These are phyloP conservation scores for Chiroxiphia lanceolata DNA, from an alignment of 2,797 vertebrate species.

Conservation along the genomic window DNA sequence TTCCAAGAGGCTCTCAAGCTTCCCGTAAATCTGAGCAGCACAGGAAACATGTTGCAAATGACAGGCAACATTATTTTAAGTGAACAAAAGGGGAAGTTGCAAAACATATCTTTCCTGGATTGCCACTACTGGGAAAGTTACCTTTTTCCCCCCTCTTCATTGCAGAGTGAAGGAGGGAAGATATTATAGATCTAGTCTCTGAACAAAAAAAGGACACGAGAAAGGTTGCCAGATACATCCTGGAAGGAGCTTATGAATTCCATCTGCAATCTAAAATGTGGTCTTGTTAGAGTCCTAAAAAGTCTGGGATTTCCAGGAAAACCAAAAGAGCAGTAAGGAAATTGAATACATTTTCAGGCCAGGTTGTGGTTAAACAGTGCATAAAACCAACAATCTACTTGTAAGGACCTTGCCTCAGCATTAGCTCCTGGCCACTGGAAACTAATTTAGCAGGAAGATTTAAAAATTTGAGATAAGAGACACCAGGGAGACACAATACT, in stretches of 20 bases:
- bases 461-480: not conserved
- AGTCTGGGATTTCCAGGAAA: not conserved
- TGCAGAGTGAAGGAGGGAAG: not conserved
- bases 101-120: not conserved
- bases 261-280: not conserved
- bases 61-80: not conserved
- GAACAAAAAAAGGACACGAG: not conserved
- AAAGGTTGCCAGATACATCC: not conserved
- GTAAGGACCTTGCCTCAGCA: not conserved
- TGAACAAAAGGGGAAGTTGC: not conserved
- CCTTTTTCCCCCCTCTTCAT: not conserved
- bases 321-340: not conserved
- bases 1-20: not conserved
- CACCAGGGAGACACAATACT: not conserved
- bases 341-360: not conserved
- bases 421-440: not conserved
- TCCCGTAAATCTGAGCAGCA: not conserved
- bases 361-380: not conserved
- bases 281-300: not conserved
- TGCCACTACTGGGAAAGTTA: not conserved
- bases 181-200: not conserved
- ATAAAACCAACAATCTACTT: not conserved
- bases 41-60: not conserved
- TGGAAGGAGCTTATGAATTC: not conserved
- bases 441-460: not conserved